Base-by-base conservation (phyloP, 1,140 invertebrate genomes). In the Periplaneta americana region DNA sequence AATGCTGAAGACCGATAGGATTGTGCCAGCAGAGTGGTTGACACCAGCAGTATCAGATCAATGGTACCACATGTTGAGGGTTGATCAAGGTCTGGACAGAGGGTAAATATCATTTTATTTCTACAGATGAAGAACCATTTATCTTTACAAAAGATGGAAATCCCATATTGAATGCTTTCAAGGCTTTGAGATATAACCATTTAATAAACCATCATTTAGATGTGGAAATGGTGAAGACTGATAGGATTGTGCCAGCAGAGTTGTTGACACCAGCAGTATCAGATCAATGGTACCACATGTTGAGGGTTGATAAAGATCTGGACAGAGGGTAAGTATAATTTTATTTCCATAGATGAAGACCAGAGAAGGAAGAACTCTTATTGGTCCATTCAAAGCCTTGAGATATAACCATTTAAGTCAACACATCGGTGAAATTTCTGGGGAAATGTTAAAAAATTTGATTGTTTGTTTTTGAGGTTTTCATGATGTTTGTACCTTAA, bases 131-230 rank as follows among this genome's bases (percentile, higher is more conserved):
- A 57, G 13, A 57, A 22, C 22, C 22, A 15, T 15, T 57, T 22
- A 57, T 57, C 22, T 57, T 57, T 22, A 15, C 91, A 1, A 86
- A 89, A 37, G 89, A 91, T 79, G 95, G 94, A 0, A 87, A 89
- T 82, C 85, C 88, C 13, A 95, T 89, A 84, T 85, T 90, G 6
- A 85, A 85, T 35, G 90, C 93, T 13, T 96, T 95, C 84, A 89
- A 91, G 86, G 88, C 90, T n/a, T 85, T 96, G n/a, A 90, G 93
- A 81, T 89, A 93, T 57, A 91, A 93, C 84, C 92, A 95, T 87
- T 87, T 96, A 81, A 87, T 95, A 22, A 90, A 92, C 82, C 94
- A 95, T 84, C 90, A 93, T 83, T 88, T 93, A 84, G 94, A 95
- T 85, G 89, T 95, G 2, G 91, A 93, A 86, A 89, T 93, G 80